A percentile compares a stretch with the other conserved stretches of the same genome.
Evolutionary conservation across 2,888 invertebrate species (phyloP).

Genomic region (Epistrophe eligans): DNA sequence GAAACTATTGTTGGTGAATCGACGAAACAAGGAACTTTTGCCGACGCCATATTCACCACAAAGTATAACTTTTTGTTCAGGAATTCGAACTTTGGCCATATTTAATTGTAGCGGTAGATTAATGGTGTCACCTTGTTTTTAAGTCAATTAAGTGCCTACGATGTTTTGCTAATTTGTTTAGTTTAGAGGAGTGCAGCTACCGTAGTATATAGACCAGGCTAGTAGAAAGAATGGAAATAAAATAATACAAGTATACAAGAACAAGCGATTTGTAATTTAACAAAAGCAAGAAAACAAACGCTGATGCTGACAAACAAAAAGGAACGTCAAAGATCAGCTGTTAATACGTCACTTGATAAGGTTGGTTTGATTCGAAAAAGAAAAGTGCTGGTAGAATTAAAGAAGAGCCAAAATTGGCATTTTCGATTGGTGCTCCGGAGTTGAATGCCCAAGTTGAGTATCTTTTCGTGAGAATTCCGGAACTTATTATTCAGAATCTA

Average conservation of each 20-base stretch:
- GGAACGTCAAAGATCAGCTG: slow-evolving; percentile 71
- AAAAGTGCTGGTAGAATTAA: neutral
- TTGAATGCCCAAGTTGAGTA: no score
- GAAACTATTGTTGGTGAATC: slow-evolving; percentile 95
- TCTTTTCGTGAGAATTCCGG: no score
- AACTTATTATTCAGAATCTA: no score
- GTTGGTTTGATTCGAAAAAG: slow-evolving; percentile 45
- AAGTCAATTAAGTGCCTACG: slow-evolving; percentile 21
- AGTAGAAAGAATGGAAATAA: slow-evolving; percentile 3
- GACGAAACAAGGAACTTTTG: slow-evolving; percentile 95
- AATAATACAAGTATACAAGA: neutral
- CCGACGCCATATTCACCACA: slow-evolving; percentile 98
- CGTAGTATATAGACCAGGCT: neutral
- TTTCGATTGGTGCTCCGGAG: no score
- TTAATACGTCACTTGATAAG: neutral
- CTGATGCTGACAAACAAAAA: slow-evolving; percentile 29
- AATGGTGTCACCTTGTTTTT: slow-evolving; percentile 38
- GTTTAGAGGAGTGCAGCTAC: slow-evolving; percentile 9
- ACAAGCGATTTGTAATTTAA: neutral
- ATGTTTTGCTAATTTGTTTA: slow-evolving; percentile 48
- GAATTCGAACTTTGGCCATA: slow-evolving; percentile 93
- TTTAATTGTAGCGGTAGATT: slow-evolving; percentile 47
- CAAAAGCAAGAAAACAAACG: slow-evolving; percentile 14
- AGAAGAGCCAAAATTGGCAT: no score
- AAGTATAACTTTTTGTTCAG: slow-evolving; percentile 95